phyloP scores from a whole-genome alignment of 2,797 vertebrate species.

The Leptoclinus maculatus region DNA sequence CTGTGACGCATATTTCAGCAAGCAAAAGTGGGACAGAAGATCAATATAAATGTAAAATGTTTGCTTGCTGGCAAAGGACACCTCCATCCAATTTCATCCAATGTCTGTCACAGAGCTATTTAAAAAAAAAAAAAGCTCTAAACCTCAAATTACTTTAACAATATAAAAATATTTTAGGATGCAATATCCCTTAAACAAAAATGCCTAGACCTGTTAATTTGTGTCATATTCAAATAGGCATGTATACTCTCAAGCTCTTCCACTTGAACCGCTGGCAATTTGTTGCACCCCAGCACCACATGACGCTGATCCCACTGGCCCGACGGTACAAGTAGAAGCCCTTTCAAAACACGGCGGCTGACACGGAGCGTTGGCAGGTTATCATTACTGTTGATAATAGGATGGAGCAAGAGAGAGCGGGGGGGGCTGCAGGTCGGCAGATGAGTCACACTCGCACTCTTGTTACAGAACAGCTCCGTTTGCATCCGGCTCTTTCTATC shows the following conservation, averaged over 20 bases:
- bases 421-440: conserved; percentile 15
- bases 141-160: not conserved
- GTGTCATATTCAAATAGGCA: not conserved
- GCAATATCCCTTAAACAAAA: not conserved
- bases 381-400: conserved; percentile 34
- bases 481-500: not conserved
- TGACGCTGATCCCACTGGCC: not conserved
- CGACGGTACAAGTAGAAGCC: not conserved
- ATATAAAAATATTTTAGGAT: not conserved
- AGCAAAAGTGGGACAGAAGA: not conserved
- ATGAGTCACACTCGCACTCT: conserved; percentile 56
- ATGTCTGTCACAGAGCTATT: not conserved
- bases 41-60: not conserved
- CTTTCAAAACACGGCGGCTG: not conserved
- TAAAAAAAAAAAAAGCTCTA: not conserved
- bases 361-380: conserved; percentile 13
- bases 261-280: not conserved
- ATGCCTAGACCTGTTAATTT: not conserved
- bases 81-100: too few relatives aligned
- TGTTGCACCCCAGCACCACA: not conserved
- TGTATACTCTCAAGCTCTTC: not conserved
- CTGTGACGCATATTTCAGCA: not conserved
- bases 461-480: conserved; percentile 15
- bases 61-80: too few relatives aligned
- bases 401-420: conserved; percentile 13